A percentile compares a stretch with the other conserved stretches of the same genome.
These are phyloP conservation scores for Amniataba percoides DNA, from an alignment of 2,797 vertebrate species.

Conservation along the genomic window DNA sequence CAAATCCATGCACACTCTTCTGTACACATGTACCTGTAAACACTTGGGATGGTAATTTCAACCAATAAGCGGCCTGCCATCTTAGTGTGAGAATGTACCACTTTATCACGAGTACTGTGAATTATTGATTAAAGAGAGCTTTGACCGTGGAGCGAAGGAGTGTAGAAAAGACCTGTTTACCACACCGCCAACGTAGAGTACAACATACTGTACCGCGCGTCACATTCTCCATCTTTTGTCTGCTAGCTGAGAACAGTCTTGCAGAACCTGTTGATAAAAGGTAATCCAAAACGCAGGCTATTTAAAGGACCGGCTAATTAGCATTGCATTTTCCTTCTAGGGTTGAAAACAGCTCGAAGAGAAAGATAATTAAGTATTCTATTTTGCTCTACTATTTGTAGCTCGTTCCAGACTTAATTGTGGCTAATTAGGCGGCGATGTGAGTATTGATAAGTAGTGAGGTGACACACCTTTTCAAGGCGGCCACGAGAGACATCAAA, in stretches of 20 bases:
- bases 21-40: conserved; percentile 52
- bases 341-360: conserved; percentile 63
- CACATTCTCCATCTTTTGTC: conserved; percentile 19
- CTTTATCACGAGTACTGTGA: conserved; percentile 53
- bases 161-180: conserved; percentile 28
- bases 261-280: conserved; percentile 47
- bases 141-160: conserved; percentile 23
- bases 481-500: conserved; percentile 32
- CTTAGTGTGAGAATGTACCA: conserved; percentile 37
- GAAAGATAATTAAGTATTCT: conserved; percentile 71
- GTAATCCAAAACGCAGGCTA: conserved; percentile 49
- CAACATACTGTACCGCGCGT: background rate
- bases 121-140: conserved; percentile 69
- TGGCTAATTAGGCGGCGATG: conserved; percentile 68
- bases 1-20: conserved; percentile 21
- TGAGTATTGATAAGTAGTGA: conserved; percentile 58
- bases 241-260: conserved; percentile 27
- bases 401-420: conserved; percentile 64
- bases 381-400: conserved; percentile 68
- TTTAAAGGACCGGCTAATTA: conserved; percentile 64
- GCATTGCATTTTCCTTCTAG: conserved; percentile 45
- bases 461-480: conserved; percentile 58
- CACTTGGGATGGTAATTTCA: conserved; percentile 37
- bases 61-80: conserved; percentile 52
- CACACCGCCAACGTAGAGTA: background rate